These are phyloP conservation scores for Anaspis maculata DNA, from an alignment of 2,888 invertebrate species.

Conservation along the genomic window DNA sequence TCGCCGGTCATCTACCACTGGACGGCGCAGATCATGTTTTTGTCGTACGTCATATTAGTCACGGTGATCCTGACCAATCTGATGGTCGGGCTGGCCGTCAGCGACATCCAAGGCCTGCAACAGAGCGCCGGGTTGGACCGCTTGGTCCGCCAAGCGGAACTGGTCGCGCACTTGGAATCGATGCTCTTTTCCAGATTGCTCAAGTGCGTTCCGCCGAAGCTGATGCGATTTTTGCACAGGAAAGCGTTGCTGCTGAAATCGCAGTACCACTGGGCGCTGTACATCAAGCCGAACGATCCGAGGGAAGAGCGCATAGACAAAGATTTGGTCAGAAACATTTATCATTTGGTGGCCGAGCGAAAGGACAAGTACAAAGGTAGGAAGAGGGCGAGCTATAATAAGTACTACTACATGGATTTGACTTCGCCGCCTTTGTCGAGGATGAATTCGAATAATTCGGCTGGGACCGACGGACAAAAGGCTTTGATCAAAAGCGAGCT, in stretches of 20 bases:
- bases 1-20: constrained; percentile 47
- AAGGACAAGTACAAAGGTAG: constrained; percentile 52
- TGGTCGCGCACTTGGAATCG: constrained; percentile 74
- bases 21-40: constrained; percentile 68
- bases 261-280: constrained; percentile 62
- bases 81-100: constrained; percentile 77
- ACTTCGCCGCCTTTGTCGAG: constrained; percentile 23
- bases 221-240: constrained; percentile 58
- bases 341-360: constrained; percentile 64
- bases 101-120: constrained; percentile 74
- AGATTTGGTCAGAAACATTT: constrained; percentile 64
- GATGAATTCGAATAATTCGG: constrained; percentile 18
- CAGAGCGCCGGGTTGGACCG: constrained; percentile 73
- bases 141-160: constrained; percentile 70
- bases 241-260: constrained; percentile 70
- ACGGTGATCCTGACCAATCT: constrained; percentile 77
- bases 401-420: constrained; percentile 6
- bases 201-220: constrained; percentile 51
- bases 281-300: constrained; percentile 76
- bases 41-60: constrained; percentile 69
- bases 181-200: constrained; percentile 72
- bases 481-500: constrained; percentile 19
- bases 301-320: constrained; percentile 70
- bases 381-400: constrained; percentile 32
- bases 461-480: constrained; percentile 10